Evolutionary conservation across 2,113 vertebrate genomes (phyloP).

Genomic region (Neoarius graeffei): DNA sequence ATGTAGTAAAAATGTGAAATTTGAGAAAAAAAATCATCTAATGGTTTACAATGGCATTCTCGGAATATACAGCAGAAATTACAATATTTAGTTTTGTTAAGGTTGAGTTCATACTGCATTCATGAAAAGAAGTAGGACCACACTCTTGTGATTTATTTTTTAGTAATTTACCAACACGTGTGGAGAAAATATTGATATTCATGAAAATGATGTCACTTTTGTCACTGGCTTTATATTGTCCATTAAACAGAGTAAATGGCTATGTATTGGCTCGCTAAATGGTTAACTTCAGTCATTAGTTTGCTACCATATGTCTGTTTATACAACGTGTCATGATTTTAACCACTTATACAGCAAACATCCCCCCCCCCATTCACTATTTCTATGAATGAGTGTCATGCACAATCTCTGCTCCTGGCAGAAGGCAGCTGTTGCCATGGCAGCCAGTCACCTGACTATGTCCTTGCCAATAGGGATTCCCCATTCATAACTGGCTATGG

Average conservation of each 20-base stretch:
- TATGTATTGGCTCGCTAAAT: neutral
- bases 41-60: neutral
- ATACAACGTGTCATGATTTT: neutral
- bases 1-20: neutral
- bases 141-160: no score
- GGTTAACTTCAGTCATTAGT: neutral
- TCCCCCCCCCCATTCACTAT: neutral
- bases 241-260: neutral
- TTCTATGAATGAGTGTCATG: constrained; percentile 36
- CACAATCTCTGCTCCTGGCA: constrained; percentile 50
- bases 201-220: neutral
- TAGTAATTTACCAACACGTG: neutral
- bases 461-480: constrained; percentile 61
- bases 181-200: neutral
- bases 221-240: neutral
- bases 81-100: neutral
- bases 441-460: constrained; percentile 58
- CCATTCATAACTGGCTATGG: constrained; percentile 51
- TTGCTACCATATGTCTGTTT: neutral
- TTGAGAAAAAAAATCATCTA: neutral
- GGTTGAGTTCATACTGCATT: neutral
- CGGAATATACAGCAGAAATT: neutral
- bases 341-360: neutral
- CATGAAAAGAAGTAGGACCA: no score
- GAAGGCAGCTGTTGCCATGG: constrained; percentile 57